Evolutionary conservation across 2,888 invertebrate species (phyloP), one percentile per base, ranked within the genome.

Genomic region (Philhelius pedissequus): DNA sequence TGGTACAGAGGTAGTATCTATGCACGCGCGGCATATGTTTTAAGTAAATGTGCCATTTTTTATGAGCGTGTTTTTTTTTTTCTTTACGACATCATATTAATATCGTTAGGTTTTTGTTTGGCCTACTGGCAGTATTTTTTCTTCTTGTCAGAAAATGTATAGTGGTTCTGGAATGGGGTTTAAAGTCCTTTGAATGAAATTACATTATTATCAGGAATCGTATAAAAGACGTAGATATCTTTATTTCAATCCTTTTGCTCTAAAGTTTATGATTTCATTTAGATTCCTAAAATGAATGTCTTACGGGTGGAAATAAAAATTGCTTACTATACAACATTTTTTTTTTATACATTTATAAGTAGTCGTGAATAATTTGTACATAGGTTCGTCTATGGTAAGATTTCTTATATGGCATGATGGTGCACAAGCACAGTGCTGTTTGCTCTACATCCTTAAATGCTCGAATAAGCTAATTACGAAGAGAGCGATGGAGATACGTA

Each of bases 181-280:
- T 38, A 20, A 38, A 25, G 74, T 30, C 38, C 38, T 56, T 78
- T 27, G 52, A 83, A 83, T 78, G 78, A 83, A 83, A 83, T 78
- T 78, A 83, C 83, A 78, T 83, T 83, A 83, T 83, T 83, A 83
- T 83, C 78, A 74, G 58, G 69, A 38, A 60, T 62, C 74, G 20
- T 70, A 74, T 64, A 64, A 64, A 64, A 45, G 68, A 45, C 45
- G 62, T 18, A 60, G 43, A 78, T 83, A 83, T 83, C 83, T 83
- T 83, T 83, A 83, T 83, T 83, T 83, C 83, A 83, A 83, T 83
- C 83, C 83, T 83, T 83, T 83, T 78, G 48, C 83, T 83, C 74
- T 78, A 78, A 83, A 83, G 83, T 83, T 83, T 83, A 83, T 83
- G 83, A 74, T 83, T 83, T 83, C 78, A 83, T 83, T 78, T 83